Conservation (phyloP, 2,113 vertebrate species). For the Pygoscelis adeliae region DNA sequence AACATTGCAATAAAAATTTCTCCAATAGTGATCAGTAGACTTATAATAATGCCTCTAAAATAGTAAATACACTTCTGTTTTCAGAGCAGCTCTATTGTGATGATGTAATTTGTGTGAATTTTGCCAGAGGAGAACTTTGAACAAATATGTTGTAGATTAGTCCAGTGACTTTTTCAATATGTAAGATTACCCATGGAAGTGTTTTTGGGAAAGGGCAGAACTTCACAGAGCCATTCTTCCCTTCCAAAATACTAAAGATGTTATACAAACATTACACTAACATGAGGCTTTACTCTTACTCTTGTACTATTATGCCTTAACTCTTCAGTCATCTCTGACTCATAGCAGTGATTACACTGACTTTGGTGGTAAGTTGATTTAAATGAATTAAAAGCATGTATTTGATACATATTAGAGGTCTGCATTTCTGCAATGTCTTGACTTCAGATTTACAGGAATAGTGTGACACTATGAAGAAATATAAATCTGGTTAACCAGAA, state of each 20-base stretch:
- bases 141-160: conserved; percentile 17
- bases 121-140: conserved; percentile 13
- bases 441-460: background rate
- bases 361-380: background rate
- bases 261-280: background rate
- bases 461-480: background rate
- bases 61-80: background rate
- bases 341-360: background rate
- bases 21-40: background rate
- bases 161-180: conserved; percentile 12
- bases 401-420: background rate
- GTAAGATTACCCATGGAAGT: background rate
- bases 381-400: background rate
- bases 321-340: background rate
- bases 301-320: background rate
- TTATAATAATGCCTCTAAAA: background rate
- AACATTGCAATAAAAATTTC: background rate
- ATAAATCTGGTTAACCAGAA: background rate
- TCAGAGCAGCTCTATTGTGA: conserved; percentile 1
- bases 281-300: background rate
- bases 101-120: background rate
- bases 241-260: background rate
- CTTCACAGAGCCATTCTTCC: background rate
- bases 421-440: background rate
- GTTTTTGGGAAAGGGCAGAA: background rate